Conservation (phyloP, 2,113 vertebrate species). For the Rhinichthys klamathensis region DNA sequence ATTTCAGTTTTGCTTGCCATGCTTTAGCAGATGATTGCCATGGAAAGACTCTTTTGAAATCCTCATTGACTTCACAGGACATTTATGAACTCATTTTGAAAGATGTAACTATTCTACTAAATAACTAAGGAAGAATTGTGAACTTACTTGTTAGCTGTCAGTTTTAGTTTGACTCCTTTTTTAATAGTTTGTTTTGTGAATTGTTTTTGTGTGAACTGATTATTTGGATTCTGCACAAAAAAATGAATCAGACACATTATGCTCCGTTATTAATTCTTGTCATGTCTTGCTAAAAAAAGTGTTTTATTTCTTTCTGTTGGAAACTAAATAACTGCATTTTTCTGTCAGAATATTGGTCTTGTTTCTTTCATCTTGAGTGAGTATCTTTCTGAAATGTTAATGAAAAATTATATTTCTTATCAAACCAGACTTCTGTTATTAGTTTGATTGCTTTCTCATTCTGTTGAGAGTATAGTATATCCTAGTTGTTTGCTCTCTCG, state of each 20-base stretch:
- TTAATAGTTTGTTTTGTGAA: conserved; percentile 53
- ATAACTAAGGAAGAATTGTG: conserved; percentile 11
- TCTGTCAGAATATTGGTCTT: not conserved
- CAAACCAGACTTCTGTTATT: not conserved
- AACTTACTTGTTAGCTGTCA: conserved; percentile 2
- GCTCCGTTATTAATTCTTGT: conserved; percentile 25
- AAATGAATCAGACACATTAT: conserved; percentile 35
- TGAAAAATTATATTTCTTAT: conserved; percentile 11
- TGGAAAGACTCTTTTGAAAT: not conserved
- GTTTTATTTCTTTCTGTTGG: not conserved
- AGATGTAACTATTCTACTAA: not conserved
- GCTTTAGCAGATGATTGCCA: not conserved
- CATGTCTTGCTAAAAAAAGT: not conserved
- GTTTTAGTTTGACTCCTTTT: conserved; percentile 41
- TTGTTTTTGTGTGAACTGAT: conserved; percentile 56
- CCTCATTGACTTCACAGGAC: not conserved
- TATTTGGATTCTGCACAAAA: conserved; percentile 58
- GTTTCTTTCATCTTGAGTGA: conserved; percentile 13
- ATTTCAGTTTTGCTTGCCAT: not conserved
- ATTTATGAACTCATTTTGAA: conserved; percentile 9
- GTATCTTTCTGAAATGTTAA: conserved; percentile 10
- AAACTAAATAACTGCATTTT: conserved; percentile 11
- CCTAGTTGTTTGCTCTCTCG: not conserved
- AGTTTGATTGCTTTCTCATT: not conserved
- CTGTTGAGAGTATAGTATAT: not conserved